Percentiles rank a stretch among this genome's conserved stretches.
Conservation (phyloP, 2,113 vertebrate genomes). For the Cebidichthys violaceus region DNA sequence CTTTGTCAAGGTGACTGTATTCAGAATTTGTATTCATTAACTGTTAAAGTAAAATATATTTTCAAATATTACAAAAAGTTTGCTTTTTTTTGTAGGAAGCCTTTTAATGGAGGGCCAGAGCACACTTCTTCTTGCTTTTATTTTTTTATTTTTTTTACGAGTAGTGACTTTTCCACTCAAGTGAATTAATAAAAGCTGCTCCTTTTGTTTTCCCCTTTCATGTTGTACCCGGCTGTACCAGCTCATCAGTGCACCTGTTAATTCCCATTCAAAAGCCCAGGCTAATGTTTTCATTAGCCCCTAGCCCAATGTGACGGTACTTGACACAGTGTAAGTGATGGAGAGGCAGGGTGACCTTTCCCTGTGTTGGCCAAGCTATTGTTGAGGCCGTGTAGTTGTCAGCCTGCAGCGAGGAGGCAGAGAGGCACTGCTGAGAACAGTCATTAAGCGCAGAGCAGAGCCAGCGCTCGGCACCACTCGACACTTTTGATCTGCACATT, state of each 20-base stretch:
- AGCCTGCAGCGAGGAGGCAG: constrained; percentile 70
- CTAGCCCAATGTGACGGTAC: constrained; percentile 65
- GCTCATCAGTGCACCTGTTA: constrained; percentile 68
- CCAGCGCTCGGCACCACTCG: constrained; percentile 71
- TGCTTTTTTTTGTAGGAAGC: background rate
- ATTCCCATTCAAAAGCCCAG: constrained; percentile 66
- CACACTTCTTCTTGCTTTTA: background rate
- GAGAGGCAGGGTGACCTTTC: constrained; percentile 80
- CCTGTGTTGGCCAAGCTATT: constrained; percentile 73
- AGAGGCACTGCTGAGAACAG: constrained; percentile 71
- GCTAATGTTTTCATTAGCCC: constrained; percentile 74
- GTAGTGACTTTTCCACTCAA: background rate
- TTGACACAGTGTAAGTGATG: constrained; percentile 77
- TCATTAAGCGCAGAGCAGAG: constrained; percentile 78
- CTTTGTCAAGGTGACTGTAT: background rate
- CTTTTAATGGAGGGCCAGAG: background rate
- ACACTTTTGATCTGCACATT: constrained; percentile 84
- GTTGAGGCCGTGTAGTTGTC: constrained; percentile 67
- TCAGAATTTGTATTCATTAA: background rate
- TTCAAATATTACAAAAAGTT: constrained; percentile 4
- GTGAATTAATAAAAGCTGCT: background rate
- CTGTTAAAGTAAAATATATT: background rate
- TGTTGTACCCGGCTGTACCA: constrained; percentile 1
- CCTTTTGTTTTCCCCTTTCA: background rate
- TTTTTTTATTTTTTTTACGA: background rate